These are phyloP conservation scores for Pyrocephalus nanus DNA, from an alignment of 2,797 vertebrate species.

Conservation along the genomic window DNA sequence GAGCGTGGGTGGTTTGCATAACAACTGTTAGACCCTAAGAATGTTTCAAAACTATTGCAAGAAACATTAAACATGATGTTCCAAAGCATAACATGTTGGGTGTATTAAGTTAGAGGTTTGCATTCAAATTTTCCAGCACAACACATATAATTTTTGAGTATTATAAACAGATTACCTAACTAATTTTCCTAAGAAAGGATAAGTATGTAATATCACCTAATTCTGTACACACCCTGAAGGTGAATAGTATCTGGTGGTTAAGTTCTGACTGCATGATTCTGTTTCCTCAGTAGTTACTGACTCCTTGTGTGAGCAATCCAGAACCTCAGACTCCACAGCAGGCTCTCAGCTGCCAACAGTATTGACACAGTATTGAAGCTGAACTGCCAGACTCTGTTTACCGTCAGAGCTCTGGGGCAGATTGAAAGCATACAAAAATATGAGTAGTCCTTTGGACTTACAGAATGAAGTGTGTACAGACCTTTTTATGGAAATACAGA, in stretches of 20 bases:
- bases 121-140: neutral
- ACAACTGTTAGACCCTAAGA: neutral
- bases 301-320: neutral
- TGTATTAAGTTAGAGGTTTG: constrained; percentile 10
- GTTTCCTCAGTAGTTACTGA: neutral
- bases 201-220: neutral
- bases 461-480: neutral
- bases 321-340: neutral
- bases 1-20: constrained; percentile 16
- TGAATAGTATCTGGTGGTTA: neutral
- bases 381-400: neutral
- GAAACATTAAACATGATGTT: constrained; percentile 11
- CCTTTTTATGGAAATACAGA: neutral
- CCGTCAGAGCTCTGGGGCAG: neutral
- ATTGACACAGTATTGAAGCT: neutral
- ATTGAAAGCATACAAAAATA: neutral
- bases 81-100: neutral
- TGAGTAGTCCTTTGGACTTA: neutral
- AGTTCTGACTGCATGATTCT: neutral
- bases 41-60: constrained; percentile 17
- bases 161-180: neutral
- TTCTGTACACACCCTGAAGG: neutral
- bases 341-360: neutral
- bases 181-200: neutral
- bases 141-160: neutral